A percentile compares a stretch with the other conserved stretches of the same genome.
phyloP scores from a whole-genome alignment of 2,888 invertebrate genomes.

The Furcula furcula region DNA sequence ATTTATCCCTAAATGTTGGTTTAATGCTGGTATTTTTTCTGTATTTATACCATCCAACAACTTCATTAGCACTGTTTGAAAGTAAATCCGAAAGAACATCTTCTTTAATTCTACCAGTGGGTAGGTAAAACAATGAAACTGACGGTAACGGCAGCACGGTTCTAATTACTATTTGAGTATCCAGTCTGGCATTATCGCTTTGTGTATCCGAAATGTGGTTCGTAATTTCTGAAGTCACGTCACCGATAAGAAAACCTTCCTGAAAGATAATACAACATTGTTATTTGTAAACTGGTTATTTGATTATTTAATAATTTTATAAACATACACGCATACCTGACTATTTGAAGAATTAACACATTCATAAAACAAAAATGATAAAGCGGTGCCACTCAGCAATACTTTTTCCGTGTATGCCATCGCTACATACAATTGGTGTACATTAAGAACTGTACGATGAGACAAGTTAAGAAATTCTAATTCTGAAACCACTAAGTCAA shows the following conservation, averaged over 20 bases:
- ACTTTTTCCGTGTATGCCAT: constrained; percentile 76
- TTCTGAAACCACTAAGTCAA: too few relatives aligned
- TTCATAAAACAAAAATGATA: constrained; percentile 86
- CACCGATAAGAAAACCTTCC: constrained; percentile 85
- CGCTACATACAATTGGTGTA: constrained; percentile 8
- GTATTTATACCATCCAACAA: constrained; percentile 87
- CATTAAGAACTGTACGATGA: too few relatives aligned
- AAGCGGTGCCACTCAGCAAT: constrained; percentile 83
- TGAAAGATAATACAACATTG: constrained; percentile 37
- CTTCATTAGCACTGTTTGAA: constrained; percentile 74
- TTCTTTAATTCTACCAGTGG: constrained; percentile 80
- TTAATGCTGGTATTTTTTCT: constrained; percentile 76
- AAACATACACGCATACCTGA: constrained; percentile 81
- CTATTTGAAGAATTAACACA: constrained; percentile 82
- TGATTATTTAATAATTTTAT: too few relatives aligned
- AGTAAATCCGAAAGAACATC: constrained; percentile 78
- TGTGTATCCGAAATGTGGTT: constrained; percentile 87
- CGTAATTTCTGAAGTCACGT: constrained; percentile 83
- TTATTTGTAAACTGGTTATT: too few relatives aligned
- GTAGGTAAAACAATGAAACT: constrained; percentile 80
- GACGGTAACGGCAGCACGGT: constrained; percentile 83
- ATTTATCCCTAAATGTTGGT: constrained; percentile 83
- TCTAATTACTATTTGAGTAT: constrained; percentile 83
- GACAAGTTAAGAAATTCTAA: too few relatives aligned
- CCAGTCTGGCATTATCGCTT: constrained; percentile 82